A percentile compares a stretch with the other conserved stretches of the same genome.
Evolutionary conservation across 2,888 invertebrate species (phyloP).

Genomic region (Sphaeridia pumilis): DNA sequence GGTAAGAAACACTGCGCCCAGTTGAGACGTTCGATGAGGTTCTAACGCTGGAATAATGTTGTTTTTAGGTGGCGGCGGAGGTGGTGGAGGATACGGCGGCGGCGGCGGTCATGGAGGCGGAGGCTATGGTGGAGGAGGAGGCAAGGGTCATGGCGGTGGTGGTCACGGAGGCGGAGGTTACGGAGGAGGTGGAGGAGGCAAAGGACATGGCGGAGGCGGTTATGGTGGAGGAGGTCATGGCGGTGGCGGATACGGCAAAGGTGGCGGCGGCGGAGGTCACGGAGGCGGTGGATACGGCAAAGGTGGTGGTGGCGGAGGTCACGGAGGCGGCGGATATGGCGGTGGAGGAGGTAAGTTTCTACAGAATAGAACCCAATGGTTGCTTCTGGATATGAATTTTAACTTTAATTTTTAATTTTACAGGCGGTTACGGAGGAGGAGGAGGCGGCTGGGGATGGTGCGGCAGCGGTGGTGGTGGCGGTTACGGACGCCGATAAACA

Average conservation of each 20-base stretch:
- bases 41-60: background rate
- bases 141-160: constrained; percentile 1
- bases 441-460: constrained; percentile 2
- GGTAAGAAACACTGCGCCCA: background rate
- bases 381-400: no score
- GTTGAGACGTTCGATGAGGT: background rate
- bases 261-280: background rate
- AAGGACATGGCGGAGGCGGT: background rate
- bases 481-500: background rate
- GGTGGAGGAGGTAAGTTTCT: background rate
- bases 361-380: no score
- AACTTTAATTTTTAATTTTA: no score
- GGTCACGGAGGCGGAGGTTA: constrained; percentile 1
- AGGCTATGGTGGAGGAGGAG: constrained; percentile 4
- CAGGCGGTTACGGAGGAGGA: background rate
- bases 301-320: constrained; percentile 1
- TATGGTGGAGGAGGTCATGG: background rate
- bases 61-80: background rate
- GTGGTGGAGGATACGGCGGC: background rate
- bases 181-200: constrained; percentile 1
- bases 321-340: constrained; percentile 1
- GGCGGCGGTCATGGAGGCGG: background rate
- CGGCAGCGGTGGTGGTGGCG: constrained; percentile 2
- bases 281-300: background rate
- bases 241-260: background rate